Base-by-base conservation (phyloP, 1,140 invertebrate species). In the Papilio xuthus region DNA sequence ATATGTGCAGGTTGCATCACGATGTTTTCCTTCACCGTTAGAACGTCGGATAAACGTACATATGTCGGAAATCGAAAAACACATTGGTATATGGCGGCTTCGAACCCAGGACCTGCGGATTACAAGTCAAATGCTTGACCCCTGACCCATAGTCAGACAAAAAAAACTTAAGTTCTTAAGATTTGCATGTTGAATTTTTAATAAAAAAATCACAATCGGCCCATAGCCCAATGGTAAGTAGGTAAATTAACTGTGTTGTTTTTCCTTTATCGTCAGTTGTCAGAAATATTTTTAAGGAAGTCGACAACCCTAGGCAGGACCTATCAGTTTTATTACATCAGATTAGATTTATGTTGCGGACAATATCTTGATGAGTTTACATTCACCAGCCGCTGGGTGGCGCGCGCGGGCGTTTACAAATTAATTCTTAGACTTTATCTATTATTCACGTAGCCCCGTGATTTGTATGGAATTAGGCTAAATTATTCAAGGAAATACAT, bases 301-400 rank as follows among this genome's bases (percentile, higher is more conserved):
- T 67, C 20, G 37, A 42, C 69, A 71, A 42, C 69, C 69, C 69
- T 71, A 42, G 18, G 18, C 9, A 9, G 8, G 10, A 70, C 28
- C 69, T 70, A 70, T 47, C 71, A 26, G 10, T 73, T 73, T 73
- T 73, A 73, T 73, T 73, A 73, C 41, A 44, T 26, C 20, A 42
- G 71, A 73, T 47, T 26, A 73, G 71, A 73, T 73, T 73, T 50
- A 73, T 73, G 41, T 47, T 28, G 71, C 71, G 71, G 71, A 73
- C 71, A 73, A 73, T 73, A 47, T 73, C 71, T 73, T 73, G 20
- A 73, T 44, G n/a, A 41, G 41, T 23, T 26, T 23, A 44, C 71
- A 73, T 73, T 73, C 13, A 42, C 20, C 4, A 42, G 9, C 70
- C 20, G 15, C 32, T 41, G 3, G 9, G 23, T 18, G n/a, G 23